Evolutionary conservation across 2,888 invertebrate genomes (phyloP), one percentile per base, ranked within the genome.

Genomic region (Thymelicus sylvestris): DNA sequence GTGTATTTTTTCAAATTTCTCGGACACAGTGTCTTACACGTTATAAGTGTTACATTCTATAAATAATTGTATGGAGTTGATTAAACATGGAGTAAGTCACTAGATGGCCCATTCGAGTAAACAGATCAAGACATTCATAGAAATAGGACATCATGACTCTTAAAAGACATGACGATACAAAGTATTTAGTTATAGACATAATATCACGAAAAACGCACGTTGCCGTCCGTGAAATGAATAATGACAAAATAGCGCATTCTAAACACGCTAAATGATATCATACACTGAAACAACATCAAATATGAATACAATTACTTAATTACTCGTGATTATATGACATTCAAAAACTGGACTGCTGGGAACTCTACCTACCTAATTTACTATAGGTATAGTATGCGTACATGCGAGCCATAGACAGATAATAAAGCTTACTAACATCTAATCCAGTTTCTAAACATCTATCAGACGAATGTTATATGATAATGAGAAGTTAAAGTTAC

Each of bases 361-460:
- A 12, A 63, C 61, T 55, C 39, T 13, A 62, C 13, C n/a, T 52
- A 57, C 7, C 52, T 62, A 57, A 52, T 63, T 15, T 48, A 52
- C 39, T 41, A 47, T 15, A n/a, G n/a, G n/a, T n/a, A 63, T 55
- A 63, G 50, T 38, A 24, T 24, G 24, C 24, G 24, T 24, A 38
- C 13, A 55, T 52, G 71, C 19, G 64, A 68, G 15, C 24, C 55
- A 59, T 65, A 67, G 67, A 71, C 71, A 48, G 7, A 24, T 13
- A 31, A 57, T 38, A 60, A 70, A 63, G 66, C 15, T 19, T 67
- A 69, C 55, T 64, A 72, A 63, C 60, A 71, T 57, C 61, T 55
- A 73, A 73, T 77, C 76, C 79, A 81, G 79, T 78, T 77, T 76
- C 72, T 72, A 72, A 74, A 75, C 73, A 75, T 70, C 63, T 60